These are phyloP conservation scores for Hirundichthys speculiger DNA, from an alignment of 2,113 vertebrate genomes.

Conservation along the genomic window DNA sequence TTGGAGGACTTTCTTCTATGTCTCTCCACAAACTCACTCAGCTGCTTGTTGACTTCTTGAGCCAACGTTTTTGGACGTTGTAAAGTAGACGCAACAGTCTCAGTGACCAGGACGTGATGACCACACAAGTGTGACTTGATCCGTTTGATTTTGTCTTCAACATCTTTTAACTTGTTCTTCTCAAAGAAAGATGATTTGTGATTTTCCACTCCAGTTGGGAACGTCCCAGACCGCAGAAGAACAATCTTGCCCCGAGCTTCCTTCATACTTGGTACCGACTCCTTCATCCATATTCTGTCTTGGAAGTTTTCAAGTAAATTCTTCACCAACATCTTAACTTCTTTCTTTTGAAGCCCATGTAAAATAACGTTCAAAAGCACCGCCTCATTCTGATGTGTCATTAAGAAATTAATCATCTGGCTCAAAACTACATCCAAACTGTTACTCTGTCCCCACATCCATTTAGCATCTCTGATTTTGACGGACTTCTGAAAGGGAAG, in stretches of 20 bases:
- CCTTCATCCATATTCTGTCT: constrained; percentile 38
- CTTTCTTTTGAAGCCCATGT: not conserved
- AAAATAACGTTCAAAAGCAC: constrained; percentile 65
- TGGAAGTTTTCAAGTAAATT: not conserved
- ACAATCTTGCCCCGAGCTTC: constrained; percentile 65
- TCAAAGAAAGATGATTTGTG: constrained; percentile 26
- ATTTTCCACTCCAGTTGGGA: constrained; percentile 26
- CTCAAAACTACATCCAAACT: constrained; percentile 35
- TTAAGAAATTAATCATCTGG: constrained; percentile 48
- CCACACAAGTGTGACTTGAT: constrained; percentile 39
- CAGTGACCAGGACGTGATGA: constrained; percentile 42
- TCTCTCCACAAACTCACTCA: constrained; percentile 26
- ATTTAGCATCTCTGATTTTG: constrained; percentile 18
- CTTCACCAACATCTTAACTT: fast-evolving
- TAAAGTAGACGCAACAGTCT: not conserved
- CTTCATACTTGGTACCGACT: constrained; percentile 42
- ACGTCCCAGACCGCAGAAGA: constrained; percentile 51
- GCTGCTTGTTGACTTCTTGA: constrained; percentile 30
- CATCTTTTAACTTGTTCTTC: constrained; percentile 7
- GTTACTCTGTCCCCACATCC: constrained; percentile 4
- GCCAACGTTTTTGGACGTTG: fast-evolving
- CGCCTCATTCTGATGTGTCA: constrained; percentile 28
- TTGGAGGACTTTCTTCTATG: not conserved
- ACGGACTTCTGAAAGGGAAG: not conserved
- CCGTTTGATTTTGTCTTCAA: constrained; percentile 10